Conservation (phyloP, 2,113 vertebrate genomes). For the Daboia siamensis region DNA sequence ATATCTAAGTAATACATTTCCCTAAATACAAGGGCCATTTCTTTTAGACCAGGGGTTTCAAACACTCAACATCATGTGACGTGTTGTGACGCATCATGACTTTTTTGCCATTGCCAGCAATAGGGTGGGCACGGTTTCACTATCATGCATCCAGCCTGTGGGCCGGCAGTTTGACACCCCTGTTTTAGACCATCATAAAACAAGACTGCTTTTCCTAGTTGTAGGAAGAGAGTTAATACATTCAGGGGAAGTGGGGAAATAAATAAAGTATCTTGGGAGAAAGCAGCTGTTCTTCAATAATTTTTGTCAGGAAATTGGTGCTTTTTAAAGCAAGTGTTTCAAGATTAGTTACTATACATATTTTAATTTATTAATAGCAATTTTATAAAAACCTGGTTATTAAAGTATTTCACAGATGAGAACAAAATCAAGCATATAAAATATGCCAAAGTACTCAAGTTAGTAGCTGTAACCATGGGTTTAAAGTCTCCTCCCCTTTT, state of each 20-base stretch:
- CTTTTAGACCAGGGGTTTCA: background rate
- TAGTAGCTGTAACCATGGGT: background rate
- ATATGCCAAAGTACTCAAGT: slow-evolving; percentile 26
- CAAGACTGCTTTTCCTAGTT: background rate
- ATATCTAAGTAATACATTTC: background rate
- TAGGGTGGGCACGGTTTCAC: too few relatives aligned
- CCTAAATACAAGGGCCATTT: background rate
- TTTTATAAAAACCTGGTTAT: background rate
- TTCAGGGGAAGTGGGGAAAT: background rate
- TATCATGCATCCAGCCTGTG: too few relatives aligned
- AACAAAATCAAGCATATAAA: slow-evolving; percentile 11
- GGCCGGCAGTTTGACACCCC: too few relatives aligned
- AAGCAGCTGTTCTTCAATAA: background rate
- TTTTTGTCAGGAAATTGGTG: background rate
- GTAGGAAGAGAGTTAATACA: background rate
- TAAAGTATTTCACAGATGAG: slow-evolving; percentile 24
- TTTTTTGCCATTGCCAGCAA: too few relatives aligned
- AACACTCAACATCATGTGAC: too few relatives aligned
- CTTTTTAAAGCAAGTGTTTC: background rate
- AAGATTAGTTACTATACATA: slow-evolving; percentile 22
- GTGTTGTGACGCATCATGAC: too few relatives aligned
- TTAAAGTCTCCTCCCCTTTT: background rate
- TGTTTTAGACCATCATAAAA: too few relatives aligned
- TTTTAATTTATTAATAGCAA: slow-evolving; percentile 1
- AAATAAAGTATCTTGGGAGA: background rate